Evolutionary conservation across 1,140 invertebrate species (phyloP).

Genomic region (Stenopsyche tienmushanensis): DNA sequence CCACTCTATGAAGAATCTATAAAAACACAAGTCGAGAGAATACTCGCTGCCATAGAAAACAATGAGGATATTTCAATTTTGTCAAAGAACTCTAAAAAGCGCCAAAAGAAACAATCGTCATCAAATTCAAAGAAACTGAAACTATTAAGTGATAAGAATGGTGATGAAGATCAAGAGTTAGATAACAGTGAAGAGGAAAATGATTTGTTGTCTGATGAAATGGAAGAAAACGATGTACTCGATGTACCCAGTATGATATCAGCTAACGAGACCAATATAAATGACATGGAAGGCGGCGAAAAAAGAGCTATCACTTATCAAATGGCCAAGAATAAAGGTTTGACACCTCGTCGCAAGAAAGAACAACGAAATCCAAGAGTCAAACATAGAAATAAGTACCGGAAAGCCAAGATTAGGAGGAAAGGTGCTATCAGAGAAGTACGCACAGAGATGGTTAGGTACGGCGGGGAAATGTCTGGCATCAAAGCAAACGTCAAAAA

Average conservation of each 20-base stretch:
- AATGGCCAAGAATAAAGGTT: slow-evolving; percentile 93
- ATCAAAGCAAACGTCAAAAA: slow-evolving; percentile 85
- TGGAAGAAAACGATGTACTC: slow-evolving; percentile 19
- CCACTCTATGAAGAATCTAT: slow-evolving; percentile 65
- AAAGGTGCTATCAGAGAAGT: slow-evolving; percentile 84
- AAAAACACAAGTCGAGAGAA: slow-evolving; percentile 63
- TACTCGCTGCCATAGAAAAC: slow-evolving; percentile 56
- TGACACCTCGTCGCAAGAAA: slow-evolving; percentile 86
- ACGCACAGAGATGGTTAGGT: slow-evolving; percentile 74
- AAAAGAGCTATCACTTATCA: slow-evolving; percentile 88
- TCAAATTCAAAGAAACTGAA: slow-evolving; percentile 53
- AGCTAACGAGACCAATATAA: slow-evolving; percentile 28
- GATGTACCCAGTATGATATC: slow-evolving; percentile 3
- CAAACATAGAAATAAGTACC: slow-evolving; percentile 87
- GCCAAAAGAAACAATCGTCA: slow-evolving; percentile 46
- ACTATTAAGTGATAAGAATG: slow-evolving; percentile 49
- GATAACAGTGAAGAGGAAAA: slow-evolving; percentile 43
- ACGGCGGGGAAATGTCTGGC: slow-evolving; percentile 88
- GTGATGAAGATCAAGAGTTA: slow-evolving; percentile 32
- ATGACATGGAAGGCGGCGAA: slow-evolving; percentile 46
- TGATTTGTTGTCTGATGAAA: slow-evolving; percentile 43
- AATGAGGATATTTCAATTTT: slow-evolving; percentile 53
- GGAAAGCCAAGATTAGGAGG: slow-evolving; percentile 85
- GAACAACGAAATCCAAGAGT: slow-evolving; percentile 91
- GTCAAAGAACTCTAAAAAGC: slow-evolving; percentile 43